Conservation (phyloP, 1,140 invertebrate species). For the Ooceraea biroi region DNA sequence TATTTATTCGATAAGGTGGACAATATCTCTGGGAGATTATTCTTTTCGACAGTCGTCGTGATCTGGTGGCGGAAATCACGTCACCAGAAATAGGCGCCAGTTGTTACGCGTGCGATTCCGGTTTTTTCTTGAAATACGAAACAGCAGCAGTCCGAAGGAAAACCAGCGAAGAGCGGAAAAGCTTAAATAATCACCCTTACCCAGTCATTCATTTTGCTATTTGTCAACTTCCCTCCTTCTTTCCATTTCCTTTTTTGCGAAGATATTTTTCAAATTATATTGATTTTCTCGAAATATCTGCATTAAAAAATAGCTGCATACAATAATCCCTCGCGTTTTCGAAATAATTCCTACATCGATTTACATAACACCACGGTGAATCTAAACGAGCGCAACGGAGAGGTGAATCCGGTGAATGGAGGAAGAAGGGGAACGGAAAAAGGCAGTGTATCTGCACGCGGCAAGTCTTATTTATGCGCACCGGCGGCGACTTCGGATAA, state of each 20-base stretch:
- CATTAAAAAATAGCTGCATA: neutral
- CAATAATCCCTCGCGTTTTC: slow-evolving; percentile 15
- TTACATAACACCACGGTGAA: slow-evolving; percentile 29
- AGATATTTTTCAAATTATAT: too few relatives aligned
- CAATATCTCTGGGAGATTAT: slow-evolving; percentile 36
- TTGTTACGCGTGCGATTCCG: neutral
- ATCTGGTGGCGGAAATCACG: neutral
- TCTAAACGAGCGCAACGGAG: neutral
- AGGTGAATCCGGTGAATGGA: slow-evolving; percentile 29
- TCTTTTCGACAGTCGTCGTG: slow-evolving; percentile 4
- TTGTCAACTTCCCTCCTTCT: too few relatives aligned
- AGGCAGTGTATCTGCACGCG: slow-evolving; percentile 68
- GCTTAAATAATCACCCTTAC: too few relatives aligned
- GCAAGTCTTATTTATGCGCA: slow-evolving; percentile 75
- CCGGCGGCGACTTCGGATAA: slow-evolving; percentile 76
- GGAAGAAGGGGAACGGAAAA: slow-evolving; percentile 38
- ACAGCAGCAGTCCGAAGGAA: too few relatives aligned
- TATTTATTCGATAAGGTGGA: slow-evolving; percentile 56
- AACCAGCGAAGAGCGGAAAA: too few relatives aligned
- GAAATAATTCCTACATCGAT: slow-evolving; percentile 19
- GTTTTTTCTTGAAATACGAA: neutral
- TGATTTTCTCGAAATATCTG: too few relatives aligned
- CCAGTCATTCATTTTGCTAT: too few relatives aligned
- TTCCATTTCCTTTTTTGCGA: too few relatives aligned
- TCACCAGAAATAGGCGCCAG: slow-evolving; percentile 8